Evolutionary conservation across 1,140 invertebrate genomes (phyloP).

Genomic region (Tyrophagus putrescentiae): DNA sequence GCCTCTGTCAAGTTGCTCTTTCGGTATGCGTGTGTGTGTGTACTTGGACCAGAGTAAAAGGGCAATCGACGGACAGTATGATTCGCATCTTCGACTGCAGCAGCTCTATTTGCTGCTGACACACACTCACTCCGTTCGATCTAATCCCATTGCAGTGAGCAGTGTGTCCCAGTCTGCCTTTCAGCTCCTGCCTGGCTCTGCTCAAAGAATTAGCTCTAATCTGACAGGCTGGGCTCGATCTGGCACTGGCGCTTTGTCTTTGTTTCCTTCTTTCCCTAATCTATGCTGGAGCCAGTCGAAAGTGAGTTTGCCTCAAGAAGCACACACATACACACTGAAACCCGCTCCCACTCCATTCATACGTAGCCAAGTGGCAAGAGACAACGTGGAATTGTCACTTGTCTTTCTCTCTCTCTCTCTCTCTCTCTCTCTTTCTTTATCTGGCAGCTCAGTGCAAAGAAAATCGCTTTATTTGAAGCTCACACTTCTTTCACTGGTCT

Average conservation of each 20-base stretch:
- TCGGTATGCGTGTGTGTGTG: not conserved
- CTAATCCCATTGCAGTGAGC: constrained; percentile 1
- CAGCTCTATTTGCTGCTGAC: too few species aligned
- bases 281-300: constrained; percentile 3
- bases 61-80: too few species aligned
- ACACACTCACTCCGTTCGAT: too few species aligned
- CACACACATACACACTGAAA: not conserved
- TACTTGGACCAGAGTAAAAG: too few species aligned
- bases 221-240: not conserved
- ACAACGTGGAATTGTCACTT: constrained; percentile 15
- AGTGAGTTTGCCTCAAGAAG: not conserved
- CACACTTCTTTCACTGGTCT: not conserved
- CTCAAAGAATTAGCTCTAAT: constrained; percentile 8
- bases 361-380: constrained; percentile 7
- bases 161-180: too few species aligned
- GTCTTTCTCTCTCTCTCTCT: constrained; percentile 13
- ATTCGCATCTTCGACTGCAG: too few species aligned
- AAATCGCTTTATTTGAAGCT: constrained; percentile 4
- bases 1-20: not conserved
- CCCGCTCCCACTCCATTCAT: constrained; percentile 3
- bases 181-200: not conserved
- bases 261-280: not conserved
- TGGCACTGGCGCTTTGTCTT: constrained; percentile 6
- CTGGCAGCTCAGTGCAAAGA: constrained; percentile 10
- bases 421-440: constrained; percentile 15